A percentile compares a stretch with the other conserved stretches of the same genome.
Evolutionary conservation across 1,140 invertebrate species (phyloP).

Genomic region (Arion vulgaris): DNA sequence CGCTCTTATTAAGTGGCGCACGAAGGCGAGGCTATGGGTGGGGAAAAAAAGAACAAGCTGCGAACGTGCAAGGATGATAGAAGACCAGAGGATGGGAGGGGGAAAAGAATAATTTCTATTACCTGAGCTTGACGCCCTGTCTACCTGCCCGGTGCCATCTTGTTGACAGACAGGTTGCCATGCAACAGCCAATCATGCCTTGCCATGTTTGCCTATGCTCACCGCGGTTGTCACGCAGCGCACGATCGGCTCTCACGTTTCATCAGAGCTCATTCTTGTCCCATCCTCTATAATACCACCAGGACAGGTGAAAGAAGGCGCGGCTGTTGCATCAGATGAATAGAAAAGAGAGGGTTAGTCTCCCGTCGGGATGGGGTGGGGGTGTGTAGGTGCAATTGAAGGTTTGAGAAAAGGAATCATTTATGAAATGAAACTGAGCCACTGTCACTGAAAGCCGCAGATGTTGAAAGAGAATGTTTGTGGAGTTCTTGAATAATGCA

Average conservation of each 20-base stretch:
- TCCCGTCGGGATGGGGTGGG: background rate
- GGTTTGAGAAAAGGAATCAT: background rate
- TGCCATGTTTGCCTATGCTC: constrained; percentile 31
- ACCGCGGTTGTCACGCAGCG: background rate
- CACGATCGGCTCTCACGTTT: background rate
- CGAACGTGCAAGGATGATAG: background rate
- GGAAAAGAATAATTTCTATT: constrained; percentile 13
- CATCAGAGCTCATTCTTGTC: background rate
- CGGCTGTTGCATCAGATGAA: background rate
- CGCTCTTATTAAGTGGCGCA: background rate
- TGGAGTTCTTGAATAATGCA: too few species aligned
- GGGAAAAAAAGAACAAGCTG: background rate
- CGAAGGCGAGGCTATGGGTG: constrained; percentile 12
- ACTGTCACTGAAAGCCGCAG: too few species aligned
- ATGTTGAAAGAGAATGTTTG: too few species aligned
- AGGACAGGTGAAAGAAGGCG: background rate
- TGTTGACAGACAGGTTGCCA: constrained; percentile 44
- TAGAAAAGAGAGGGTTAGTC: too few species aligned
- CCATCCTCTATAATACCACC: background rate
- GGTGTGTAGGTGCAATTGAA: background rate
- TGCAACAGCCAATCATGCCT: constrained; percentile 44
- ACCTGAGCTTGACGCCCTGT: constrained; percentile 36
- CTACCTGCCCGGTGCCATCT: constrained; percentile 37
- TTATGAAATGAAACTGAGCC: too few species aligned
- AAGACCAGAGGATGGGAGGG: background rate